Conservation (phyloP, 2,113 vertebrate species). For the Corapipo altera region DNA sequence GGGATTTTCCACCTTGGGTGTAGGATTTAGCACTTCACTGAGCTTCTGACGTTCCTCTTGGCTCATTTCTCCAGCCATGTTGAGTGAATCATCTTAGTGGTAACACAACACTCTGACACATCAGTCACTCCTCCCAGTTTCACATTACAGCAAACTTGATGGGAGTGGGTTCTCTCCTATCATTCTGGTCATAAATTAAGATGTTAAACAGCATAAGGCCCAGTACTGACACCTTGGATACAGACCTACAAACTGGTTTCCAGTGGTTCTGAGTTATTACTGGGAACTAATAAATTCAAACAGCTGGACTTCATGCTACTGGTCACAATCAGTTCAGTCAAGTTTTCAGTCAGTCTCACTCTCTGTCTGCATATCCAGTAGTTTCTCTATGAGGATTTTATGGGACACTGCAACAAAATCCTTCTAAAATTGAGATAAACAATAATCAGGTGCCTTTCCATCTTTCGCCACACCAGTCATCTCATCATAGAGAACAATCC, state of each 20-base stretch:
- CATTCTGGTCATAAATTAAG: background rate
- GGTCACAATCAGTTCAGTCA: background rate
- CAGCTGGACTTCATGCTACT: background rate
- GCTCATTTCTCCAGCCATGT: background rate
- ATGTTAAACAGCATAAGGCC: background rate
- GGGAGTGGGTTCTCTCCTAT: fast-evolving
- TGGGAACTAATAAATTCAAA: background rate
- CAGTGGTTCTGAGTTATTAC: background rate
- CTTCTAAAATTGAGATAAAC: background rate
- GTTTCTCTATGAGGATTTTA: background rate
- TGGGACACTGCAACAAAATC: background rate
- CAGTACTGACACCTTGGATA: background rate
- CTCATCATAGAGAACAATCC: background rate
- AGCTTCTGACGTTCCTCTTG: background rate
- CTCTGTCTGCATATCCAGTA: background rate
- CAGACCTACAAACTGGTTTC: background rate
- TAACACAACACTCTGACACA: background rate
- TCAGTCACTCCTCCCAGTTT: background rate
- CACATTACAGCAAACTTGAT: background rate
- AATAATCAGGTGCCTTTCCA: background rate
- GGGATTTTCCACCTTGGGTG: background rate
- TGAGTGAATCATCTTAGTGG: background rate
- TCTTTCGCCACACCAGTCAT: background rate
- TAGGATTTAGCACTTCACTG: background rate
- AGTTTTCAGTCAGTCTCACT: background rate